Conservation (phyloP, 2,797 vertebrate genomes). For the Amphiprion clarkii region DNA sequence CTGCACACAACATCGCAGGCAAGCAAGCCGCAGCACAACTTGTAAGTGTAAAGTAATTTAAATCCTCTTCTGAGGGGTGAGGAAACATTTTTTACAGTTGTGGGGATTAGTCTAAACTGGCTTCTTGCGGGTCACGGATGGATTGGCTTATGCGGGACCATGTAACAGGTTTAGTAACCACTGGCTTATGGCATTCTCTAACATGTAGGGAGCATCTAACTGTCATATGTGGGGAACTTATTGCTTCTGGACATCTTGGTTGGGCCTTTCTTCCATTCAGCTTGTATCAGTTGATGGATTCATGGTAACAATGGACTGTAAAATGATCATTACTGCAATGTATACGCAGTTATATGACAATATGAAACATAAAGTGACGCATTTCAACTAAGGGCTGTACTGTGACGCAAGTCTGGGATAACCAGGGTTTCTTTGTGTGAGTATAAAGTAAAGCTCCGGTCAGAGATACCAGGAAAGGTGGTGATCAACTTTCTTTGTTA, state of each 20-base stretch:
- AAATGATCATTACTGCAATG: no score
- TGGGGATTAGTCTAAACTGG: constrained; percentile 81
- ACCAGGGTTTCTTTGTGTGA: no score
- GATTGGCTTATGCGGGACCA: constrained; percentile 78
- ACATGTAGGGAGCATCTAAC: constrained; percentile 43
- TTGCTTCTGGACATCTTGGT: constrained; percentile 8
- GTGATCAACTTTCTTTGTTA: no score
- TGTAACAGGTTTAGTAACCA: constrained; percentile 82
- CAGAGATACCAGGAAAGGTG: no score
- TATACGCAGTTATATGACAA: no score
- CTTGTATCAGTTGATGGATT: background rate
- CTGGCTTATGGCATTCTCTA: constrained; percentile 57
- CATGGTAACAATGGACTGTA: background rate
- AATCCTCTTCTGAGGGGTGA: constrained; percentile 80
- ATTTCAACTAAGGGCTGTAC: no score
- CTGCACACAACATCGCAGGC: constrained; percentile 43
- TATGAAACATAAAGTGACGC: no score
- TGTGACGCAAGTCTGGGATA: no score
- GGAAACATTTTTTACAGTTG: constrained; percentile 79
- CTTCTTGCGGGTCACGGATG: constrained; percentile 79
- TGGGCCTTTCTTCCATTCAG: constrained; percentile 1
- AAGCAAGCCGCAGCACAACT: constrained; percentile 43
- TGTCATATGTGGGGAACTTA: constrained; percentile 30
- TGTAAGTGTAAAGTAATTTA: constrained; percentile 79
- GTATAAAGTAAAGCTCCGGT: no score